Evolutionary conservation across 2,888 invertebrate genomes (phyloP), one percentile per base, ranked within the genome.

Genomic region (Allophyes oxyacanthae): DNA sequence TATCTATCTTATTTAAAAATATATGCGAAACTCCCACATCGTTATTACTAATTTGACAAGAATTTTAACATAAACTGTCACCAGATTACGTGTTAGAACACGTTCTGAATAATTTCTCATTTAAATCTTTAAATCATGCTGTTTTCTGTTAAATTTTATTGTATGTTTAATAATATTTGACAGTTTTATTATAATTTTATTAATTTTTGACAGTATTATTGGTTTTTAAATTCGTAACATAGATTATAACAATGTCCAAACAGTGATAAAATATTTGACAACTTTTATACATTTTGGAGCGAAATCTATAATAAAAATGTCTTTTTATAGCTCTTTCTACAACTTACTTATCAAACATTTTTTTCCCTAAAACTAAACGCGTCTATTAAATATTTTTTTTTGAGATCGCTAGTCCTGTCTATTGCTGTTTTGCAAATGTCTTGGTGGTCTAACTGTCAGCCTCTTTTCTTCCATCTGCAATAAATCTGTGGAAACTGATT

Each of bases 1-100:
- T 15, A 15, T 32, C 40, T 30, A 48, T 38, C 8, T 15, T 48
- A 40, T 40, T 49, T 13, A 48, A 11, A 55, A 55, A 65, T 34
- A 14, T 55, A 55, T 51, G 11, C 60, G 10, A 9, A 36, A 32
- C 25, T 28, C 33, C 40, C 51, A 40, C 49, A 8, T 49, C 30
- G 25, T 45, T 55, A 61, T 45, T 34, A 34, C 11, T 15, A 2
- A 34, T 55, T 20, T 55, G 28, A 61, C 48, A 49, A 13, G 37
- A 1, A 10, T 33, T 52, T 43, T 49, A 32, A 56, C 52, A 64
- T 50, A 43, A 56, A 34, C 36, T 56, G 44, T 58, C 55, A 55
- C 36, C 26, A n/a, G 6, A 62, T 11, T 40, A 46, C 11, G 28
- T 26, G 15, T 38, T 45, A 25, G 42, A 60, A 56, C 20, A 40